Conservation (phyloP, 1,140 invertebrate genomes). For the Cherax quadricarinatus region DNA sequence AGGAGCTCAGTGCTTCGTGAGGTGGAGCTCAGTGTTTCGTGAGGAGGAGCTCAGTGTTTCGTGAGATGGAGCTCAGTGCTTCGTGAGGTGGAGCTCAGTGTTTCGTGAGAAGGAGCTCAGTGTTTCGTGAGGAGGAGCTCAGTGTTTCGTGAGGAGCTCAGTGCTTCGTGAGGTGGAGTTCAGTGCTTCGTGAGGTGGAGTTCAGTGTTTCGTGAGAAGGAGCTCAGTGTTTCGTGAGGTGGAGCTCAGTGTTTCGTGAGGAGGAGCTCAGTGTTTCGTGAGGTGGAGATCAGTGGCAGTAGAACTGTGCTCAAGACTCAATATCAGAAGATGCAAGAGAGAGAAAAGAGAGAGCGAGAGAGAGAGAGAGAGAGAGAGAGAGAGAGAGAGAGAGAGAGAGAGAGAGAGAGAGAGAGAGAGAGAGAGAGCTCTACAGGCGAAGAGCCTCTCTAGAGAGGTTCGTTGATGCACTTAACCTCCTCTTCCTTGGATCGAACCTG, state of each 20-base stretch:
- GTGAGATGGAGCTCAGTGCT: too few relatives aligned
- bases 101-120: neutral
- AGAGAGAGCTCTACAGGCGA: too few relatives aligned
- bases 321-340: too few relatives aligned
- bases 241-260: neutral
- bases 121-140: too few relatives aligned
- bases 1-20: neutral
- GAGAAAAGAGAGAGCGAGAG: too few relatives aligned
- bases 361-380: too few relatives aligned
- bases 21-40: neutral
- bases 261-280: neutral
- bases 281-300: neutral
- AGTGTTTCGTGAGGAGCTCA: neutral
- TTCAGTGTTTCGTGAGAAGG: neutral
- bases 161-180: neutral
- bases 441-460: neutral
- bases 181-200: neutral
- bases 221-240: neutral
- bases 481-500: too few relatives aligned
- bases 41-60: too few relatives aligned
- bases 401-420: neutral
- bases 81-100: neutral
- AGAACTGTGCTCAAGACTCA: neutral
- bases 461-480: too few relatives aligned
- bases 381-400: constrained; percentile 36